A percentile compares a stretch with the other conserved stretches of the same genome.
phyloP scores from a whole-genome alignment of 2,888 invertebrate species.

The Mesorhabditis sp. region DNA sequence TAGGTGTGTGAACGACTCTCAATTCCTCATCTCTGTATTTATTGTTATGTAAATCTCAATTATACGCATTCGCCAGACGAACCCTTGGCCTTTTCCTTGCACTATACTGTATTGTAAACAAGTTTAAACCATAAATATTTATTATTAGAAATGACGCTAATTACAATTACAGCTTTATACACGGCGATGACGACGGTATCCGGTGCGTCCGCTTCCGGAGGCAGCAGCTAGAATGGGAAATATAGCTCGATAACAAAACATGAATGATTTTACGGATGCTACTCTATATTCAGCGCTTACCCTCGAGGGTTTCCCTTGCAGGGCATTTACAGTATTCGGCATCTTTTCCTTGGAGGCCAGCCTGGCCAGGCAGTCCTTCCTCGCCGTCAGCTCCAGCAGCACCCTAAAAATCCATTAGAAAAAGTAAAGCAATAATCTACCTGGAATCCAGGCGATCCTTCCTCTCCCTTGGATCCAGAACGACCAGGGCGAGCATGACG shows the following conservation, averaged over 20 bases:
- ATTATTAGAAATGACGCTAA: not conserved
- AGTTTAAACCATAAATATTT: no score
- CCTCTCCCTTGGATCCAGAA: constrained; percentile 41
- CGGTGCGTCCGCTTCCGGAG: not conserved
- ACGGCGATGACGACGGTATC: constrained; percentile 4
- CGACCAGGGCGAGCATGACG: not conserved
- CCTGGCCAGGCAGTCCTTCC: constrained; percentile 34
- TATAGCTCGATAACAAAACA: not conserved
- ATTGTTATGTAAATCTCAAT: no score
- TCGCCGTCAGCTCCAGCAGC: constrained; percentile 38
- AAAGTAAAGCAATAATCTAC: not conserved
- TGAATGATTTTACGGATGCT: not conserved
- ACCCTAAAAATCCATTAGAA: constrained; percentile 12
- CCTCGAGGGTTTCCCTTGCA: constrained; percentile 26
- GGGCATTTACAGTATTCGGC: constrained; percentile 48
- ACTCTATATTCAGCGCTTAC: not conserved
- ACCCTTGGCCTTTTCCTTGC: no score
- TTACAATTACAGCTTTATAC: not conserved
- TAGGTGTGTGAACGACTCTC: no score
- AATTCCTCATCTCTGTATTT: no score
- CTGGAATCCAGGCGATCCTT: constrained; percentile 42
- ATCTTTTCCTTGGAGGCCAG: constrained; percentile 36
- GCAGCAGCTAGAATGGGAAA: not conserved
- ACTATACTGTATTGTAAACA: no score
- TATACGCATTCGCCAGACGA: no score